Base-by-base conservation (phyloP, 2,113 vertebrate genomes). In the Nothobranchius furzeri region DNA sequence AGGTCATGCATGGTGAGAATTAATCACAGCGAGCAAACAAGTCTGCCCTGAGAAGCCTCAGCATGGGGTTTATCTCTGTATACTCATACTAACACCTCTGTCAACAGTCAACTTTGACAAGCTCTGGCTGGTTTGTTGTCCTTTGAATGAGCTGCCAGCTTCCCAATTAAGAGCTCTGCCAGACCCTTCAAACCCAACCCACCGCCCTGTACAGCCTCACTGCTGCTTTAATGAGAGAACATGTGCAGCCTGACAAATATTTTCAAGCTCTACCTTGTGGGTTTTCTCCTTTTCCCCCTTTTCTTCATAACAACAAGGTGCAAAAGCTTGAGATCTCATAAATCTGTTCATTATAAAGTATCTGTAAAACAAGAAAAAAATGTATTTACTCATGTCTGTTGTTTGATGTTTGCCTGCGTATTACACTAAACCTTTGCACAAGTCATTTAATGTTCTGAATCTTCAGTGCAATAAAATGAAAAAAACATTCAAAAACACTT, bases 61-160 rank as follows among this genome's bases (percentile, higher is more conserved):
- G 64, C 36, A 48, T 45, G 42, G 66, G 64, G 6, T 73, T 83
- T 90, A 86, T 87, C 87, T 77, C 57, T 83, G 75, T 87, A 37
- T 81, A 51, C 72, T 88, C 81, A 68, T 59, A 79, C 76, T 83
- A 84, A 82, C 66, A 58, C 75, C 63, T 78, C 81, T 82, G 75
- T 85, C 75, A 82, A 85, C 77, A 86, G 73, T 77, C 70, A 73
- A 79, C 78, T 83, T 85, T 86, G 72, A 81, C 81, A 72, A 81
- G 74, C 71, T 65, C 53, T 64, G 76, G 71, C 79, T 73, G 51
- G 57, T 87, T 83, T 82, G 74, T 72, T 78, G 75, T 65, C 63
- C 79, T 83, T 78, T 56, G 60, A 51, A 84, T 83, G 55, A 83
- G 81, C 82, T 75, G 78, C 73, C 82, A 75, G 77, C 60, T 75